These are phyloP conservation scores for Dichetophora obliterata DNA, from an alignment of 2,888 invertebrate genomes.

Conservation along the genomic window DNA sequence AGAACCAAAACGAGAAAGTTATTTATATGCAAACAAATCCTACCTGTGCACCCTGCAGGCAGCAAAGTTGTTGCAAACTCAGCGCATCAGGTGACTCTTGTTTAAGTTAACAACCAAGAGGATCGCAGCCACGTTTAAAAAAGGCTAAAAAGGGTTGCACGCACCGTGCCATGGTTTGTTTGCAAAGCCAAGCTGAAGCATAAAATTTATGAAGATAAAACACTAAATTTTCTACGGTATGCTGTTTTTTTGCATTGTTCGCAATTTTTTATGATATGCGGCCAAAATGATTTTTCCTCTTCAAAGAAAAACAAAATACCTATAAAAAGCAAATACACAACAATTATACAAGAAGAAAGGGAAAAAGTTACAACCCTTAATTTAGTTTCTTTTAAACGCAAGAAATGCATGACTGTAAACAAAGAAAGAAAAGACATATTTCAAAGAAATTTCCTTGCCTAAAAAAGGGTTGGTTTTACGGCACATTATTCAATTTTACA, in stretches of 20 bases:
- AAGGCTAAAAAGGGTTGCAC: not conserved
- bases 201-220: slow-evolving; percentile 47
- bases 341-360: not conserved
- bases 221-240: slow-evolving; percentile 45
- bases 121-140: not conserved
- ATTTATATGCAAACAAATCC: not conserved
- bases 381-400: no score
- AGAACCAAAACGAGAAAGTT: not conserved
- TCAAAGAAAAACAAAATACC: slow-evolving; percentile 17
- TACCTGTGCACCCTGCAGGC: slow-evolving; percentile 13
- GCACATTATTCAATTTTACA: not conserved
- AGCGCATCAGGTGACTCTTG: slow-evolving; percentile 48
- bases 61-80: slow-evolving; percentile 2
- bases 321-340: not conserved
- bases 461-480: not conserved
- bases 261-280: slow-evolving; percentile 41
- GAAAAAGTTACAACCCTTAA: not conserved
- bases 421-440: not conserved
- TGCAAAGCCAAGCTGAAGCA: slow-evolving; percentile 26
- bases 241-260: slow-evolving; percentile 3
- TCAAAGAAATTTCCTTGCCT: not conserved
- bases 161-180: not conserved
- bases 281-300: slow-evolving; percentile 39
- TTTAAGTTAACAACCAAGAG: not conserved
- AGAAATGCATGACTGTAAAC: no score